phyloP scores from a whole-genome alignment of 2,888 invertebrate genomes.

The Diaprepes abbreviatus region DNA sequence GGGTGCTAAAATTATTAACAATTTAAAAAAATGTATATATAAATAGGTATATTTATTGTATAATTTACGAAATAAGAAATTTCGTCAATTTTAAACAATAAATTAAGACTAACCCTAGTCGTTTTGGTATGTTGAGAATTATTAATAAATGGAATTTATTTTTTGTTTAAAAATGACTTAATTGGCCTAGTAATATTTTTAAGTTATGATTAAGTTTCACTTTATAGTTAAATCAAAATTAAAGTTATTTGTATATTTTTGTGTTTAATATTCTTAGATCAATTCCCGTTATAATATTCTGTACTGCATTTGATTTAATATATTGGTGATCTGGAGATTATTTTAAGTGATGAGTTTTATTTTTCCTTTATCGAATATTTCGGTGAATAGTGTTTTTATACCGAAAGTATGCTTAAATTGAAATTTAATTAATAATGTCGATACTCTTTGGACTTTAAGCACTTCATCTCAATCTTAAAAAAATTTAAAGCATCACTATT shows the following conservation, averaged over 20 bases:
- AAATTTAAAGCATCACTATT: no score
- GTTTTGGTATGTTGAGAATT: neutral
- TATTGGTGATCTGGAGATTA: conserved; percentile 27
- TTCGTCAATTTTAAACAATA: conserved; percentile 23
- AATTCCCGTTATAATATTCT: conserved; percentile 4
- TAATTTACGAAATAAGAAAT: conserved; percentile 14
- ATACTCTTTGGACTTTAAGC: no score
- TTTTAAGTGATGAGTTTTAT: conserved; percentile 7
- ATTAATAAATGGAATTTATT: neutral
- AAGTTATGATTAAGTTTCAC: neutral
- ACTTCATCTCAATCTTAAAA: no score
- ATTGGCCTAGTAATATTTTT: neutral
- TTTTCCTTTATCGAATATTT: no score
- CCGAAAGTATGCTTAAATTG: no score
- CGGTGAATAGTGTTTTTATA: no score
- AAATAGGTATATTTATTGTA: conserved; percentile 23
- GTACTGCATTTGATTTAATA: conserved; percentile 25
- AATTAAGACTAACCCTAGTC: neutral
- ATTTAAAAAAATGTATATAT: conserved; percentile 10
- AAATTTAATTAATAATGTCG: no score
- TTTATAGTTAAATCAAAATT: conserved; percentile 18
- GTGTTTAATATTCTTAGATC: conserved; percentile 14
- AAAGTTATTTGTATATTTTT: conserved; percentile 22
- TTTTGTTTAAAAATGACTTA: conserved; percentile 19
- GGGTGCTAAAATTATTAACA: conserved; percentile 9